Evolutionary conservation across 2,888 invertebrate species (phyloP).

Genomic region (Tanaodytes sp.): DNA sequence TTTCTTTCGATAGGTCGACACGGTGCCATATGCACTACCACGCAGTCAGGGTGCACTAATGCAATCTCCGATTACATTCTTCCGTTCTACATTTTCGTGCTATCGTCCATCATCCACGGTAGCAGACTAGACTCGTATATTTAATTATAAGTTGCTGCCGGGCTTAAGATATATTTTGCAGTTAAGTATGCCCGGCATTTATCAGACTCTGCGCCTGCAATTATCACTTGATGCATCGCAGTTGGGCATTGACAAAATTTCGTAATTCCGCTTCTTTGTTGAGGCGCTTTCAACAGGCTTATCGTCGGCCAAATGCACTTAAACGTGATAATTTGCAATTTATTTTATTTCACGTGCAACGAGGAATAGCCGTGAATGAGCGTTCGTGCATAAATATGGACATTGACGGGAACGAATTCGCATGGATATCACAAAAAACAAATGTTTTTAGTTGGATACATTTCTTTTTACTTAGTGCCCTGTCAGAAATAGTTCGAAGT

Average conservation of each 20-base stretch:
- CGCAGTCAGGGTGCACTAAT: constrained; percentile 49
- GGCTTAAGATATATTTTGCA: constrained; percentile 28
- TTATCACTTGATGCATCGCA: constrained; percentile 37
- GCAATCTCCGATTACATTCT: constrained; percentile 53
- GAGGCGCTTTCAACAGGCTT: constrained; percentile 30
- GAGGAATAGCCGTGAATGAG: constrained; percentile 2
- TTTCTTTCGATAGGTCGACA: constrained; percentile 49
- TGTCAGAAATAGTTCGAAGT: too few relatives aligned
- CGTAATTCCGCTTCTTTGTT: constrained; percentile 28
- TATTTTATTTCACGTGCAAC: constrained; percentile 12
- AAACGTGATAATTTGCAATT: constrained; percentile 37
- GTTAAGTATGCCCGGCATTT: constrained; percentile 29
- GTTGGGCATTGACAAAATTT: constrained; percentile 46
- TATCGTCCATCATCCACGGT: constrained; percentile 48
- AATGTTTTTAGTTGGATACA: neutral
- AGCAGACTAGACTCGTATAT: constrained; percentile 31
- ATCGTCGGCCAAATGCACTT: constrained; percentile 24
- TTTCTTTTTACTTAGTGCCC: too few relatives aligned
- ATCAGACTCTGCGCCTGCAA: constrained; percentile 28
- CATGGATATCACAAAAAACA: too few relatives aligned
- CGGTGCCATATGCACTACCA: constrained; percentile 41
- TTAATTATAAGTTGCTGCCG: constrained; percentile 47
- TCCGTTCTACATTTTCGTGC: constrained; percentile 51
- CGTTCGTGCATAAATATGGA: too few relatives aligned
- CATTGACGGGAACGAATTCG: too few relatives aligned